phyloP scores from a whole-genome alignment of 2,888 invertebrate species.

The Neria commutata region DNA sequence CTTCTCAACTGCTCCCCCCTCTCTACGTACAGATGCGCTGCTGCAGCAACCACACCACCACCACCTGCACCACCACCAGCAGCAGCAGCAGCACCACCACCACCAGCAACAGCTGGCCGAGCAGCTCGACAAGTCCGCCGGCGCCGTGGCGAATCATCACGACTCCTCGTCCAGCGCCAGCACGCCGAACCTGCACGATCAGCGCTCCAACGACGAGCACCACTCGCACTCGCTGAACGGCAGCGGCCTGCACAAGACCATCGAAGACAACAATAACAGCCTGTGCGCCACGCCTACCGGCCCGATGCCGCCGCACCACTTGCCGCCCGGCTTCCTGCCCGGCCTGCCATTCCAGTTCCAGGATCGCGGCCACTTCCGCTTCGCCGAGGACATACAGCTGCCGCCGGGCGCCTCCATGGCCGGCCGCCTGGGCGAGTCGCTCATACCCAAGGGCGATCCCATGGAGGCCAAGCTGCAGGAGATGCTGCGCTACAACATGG shows the following conservation, averaged over 20 bases:
- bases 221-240: constrained; percentile 28
- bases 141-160: constrained; percentile 42
- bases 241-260: constrained; percentile 11
- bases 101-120: constrained; percentile 36
- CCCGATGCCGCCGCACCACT: constrained; percentile 43
- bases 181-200: constrained; percentile 62
- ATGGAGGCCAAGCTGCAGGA: constrained; percentile 93
- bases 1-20: constrained; percentile 53
- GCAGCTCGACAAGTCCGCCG: constrained; percentile 31
- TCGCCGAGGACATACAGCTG: constrained; percentile 79
- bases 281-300: constrained; percentile 41
- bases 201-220: constrained; percentile 42
- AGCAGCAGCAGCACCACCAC: constrained; percentile 25
- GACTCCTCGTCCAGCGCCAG: constrained; percentile 62
- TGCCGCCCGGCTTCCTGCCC: constrained; percentile 63
- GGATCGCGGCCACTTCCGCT: constrained; percentile 80
- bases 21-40: constrained; percentile 50
- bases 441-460: constrained; percentile 90
- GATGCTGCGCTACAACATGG: constrained; percentile 94
- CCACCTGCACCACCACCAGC: constrained; percentile 42
- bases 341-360: constrained; percentile 73
- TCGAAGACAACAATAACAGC: constrained; percentile 56
- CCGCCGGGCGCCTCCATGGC: constrained; percentile 80
- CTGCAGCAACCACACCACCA: constrained; percentile 10
- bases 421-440: constrained; percentile 83